These are phyloP conservation scores for Polydrusus tereticollis DNA, from an alignment of 2,888 invertebrate genomes.

Conservation along the genomic window DNA sequence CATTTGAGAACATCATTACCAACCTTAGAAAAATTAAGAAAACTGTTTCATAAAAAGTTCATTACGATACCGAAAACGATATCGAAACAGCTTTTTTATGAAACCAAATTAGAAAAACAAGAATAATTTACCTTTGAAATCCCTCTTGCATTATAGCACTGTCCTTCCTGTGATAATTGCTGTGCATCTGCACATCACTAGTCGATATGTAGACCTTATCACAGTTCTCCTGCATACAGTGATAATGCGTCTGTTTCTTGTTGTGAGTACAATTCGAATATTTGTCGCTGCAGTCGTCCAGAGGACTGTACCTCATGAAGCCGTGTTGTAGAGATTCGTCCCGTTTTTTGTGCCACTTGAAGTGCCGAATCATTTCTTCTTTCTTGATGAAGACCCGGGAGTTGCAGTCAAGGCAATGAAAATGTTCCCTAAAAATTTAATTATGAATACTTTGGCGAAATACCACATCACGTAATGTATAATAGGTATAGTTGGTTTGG, in stretches of 20 bases:
- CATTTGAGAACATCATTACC: too few species aligned
- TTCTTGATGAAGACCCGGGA: constrained; percentile 94
- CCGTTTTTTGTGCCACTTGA: constrained; percentile 99
- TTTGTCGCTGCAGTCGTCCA: constrained; percentile 92
- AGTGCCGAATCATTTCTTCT: constrained; percentile 98
- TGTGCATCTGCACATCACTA: constrained; percentile 99
- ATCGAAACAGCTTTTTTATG: too few species aligned
- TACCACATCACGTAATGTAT: too few species aligned
- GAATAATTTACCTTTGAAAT: constrained; percentile 78
- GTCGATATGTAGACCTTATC: constrained; percentile 98
- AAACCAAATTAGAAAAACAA: not conserved
- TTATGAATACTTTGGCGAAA: not conserved
- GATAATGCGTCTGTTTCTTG: constrained; percentile 95
- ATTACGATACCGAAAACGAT: too few species aligned
- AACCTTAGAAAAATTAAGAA: too few species aligned
- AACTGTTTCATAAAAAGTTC: too few species aligned
- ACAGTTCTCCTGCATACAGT: constrained; percentile 94
- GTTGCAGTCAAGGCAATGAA: constrained; percentile 88
- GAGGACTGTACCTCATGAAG: constrained; percentile 91
- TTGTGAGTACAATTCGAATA: constrained; percentile 85
- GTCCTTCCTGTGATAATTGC: constrained; percentile 98
- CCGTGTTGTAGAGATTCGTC: constrained; percentile 97
- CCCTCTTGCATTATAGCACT: constrained; percentile 98
- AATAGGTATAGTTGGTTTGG: too few species aligned
- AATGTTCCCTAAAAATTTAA: constrained; percentile 88